Evolutionary conservation across 23 tunicate species (phyloP).

Genomic region (Phallusia fumigata): DNA sequence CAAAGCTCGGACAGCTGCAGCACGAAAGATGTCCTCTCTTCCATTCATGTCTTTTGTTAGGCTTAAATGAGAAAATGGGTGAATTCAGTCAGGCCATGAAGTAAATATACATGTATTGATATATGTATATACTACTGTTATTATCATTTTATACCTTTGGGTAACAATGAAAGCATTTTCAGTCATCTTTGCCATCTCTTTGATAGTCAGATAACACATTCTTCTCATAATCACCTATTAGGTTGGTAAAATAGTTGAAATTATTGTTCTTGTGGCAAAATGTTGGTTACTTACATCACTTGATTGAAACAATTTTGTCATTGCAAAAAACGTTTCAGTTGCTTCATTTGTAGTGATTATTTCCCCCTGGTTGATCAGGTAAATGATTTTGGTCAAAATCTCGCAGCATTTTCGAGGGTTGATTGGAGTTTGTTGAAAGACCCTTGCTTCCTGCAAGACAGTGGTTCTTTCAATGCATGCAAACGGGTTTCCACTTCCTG

Average conservation of each 20-base stretch:
- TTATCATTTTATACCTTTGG: conserved; percentile 45
- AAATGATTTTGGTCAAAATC: conserved; percentile 89
- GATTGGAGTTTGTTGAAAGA: conserved; percentile 95
- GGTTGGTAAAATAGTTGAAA: background rate
- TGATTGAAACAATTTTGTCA: conserved; percentile 96
- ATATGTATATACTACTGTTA: too few species aligned
- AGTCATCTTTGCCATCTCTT: conserved; percentile 96
- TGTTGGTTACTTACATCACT: conserved; percentile 71
- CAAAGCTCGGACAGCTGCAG: conserved; percentile 96
- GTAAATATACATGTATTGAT: background rate
- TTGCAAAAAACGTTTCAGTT: conserved; percentile 97
- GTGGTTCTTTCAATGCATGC: conserved; percentile 76
- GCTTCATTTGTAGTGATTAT: conserved; percentile 88
- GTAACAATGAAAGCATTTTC: conserved; percentile 99
- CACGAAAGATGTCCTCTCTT: conserved; percentile 89
- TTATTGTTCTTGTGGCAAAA: too few species aligned
- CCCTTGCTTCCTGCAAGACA: conserved; percentile 93
- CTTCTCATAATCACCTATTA: conserved; percentile 87
- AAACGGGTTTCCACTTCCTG: conserved; percentile 81
- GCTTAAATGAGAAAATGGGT: conserved; percentile 21
- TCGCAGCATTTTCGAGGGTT: conserved; percentile 92
- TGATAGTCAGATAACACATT: conserved; percentile 97
- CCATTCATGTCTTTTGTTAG: conserved; percentile 99
- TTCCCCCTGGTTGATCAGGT: conserved; percentile 95
- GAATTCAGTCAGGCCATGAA: too few species aligned